Evolutionary conservation across 2,888 invertebrate genomes (phyloP), one percentile per base, ranked within the genome.

Genomic region (Arrhopalites spinosus): DNA sequence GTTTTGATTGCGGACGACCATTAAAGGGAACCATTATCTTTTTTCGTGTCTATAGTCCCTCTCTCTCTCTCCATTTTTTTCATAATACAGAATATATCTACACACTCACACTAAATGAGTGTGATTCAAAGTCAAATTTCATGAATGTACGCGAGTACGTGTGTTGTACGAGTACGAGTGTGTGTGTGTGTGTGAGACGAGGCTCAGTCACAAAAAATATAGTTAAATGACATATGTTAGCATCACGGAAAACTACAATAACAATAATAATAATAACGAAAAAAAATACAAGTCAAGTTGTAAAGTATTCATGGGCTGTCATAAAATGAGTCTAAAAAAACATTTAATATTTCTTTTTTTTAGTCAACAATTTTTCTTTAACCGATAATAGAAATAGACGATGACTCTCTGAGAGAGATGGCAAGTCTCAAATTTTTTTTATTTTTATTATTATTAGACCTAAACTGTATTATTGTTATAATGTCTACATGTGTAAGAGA

Each of bases 1-100:
- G 63, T 47, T 73, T 63, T 73, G 63, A 63, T 71, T 71, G 43
- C 45, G 59, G 59, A 71, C 43, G 30, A 43, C 61, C 61, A 61
- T 71, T 73, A 63, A 63, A 29, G 67, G 29, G 47, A 67, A 47
- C 66, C 25, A 73, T 67, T 73, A 64, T 64, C 73, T 59, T 17
- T 74, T 45, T 50, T 50, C 15, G 45, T 11, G 45, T 45, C 15
- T 45, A 11, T 7, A 45, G 45, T 45, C 15, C 8, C 45, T 45
- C 15, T 53, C 11, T n/a, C n/a, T 15, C n/a, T 8, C 2, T 20
- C 23, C 23, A 45, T 45, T 45, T 7, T 45, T 45, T 15, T 45
- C 7, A 45, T 11, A 15, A 45, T 45, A 15, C 8, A 45, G 59
- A 59, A 25, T 25, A 20, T 23, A 59, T 53, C 53, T 61, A 23